phyloP scores from a whole-genome alignment of 2,797 vertebrate species.

The Labroides dimidiatus region DNA sequence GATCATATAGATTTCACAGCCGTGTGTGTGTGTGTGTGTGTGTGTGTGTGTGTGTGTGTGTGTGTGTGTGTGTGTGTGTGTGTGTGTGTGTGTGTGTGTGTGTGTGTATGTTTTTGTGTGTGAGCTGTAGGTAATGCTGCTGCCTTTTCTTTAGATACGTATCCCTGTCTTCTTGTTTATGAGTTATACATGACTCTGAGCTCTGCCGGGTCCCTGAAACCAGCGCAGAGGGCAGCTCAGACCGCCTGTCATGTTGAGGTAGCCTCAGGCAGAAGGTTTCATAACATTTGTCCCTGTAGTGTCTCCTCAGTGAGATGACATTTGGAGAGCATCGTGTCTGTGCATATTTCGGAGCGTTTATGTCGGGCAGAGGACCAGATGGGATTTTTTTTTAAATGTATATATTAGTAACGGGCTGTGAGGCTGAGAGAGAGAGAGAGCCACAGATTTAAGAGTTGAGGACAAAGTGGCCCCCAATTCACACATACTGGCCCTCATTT shows the following conservation, averaged over 20 bases:
- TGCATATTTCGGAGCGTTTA: slow-evolving; percentile 7
- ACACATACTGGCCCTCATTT: too few relatives aligned
- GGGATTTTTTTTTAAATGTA: not conserved
- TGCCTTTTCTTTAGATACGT: too few relatives aligned
- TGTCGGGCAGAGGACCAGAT: not conserved
- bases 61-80: too few relatives aligned
- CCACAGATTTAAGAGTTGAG: too few relatives aligned
- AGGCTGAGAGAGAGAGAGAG: too few relatives aligned
- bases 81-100: too few relatives aligned
- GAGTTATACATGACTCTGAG: not conserved
- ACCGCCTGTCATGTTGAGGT: slow-evolving; percentile 12
- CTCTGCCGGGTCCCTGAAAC: slow-evolving; percentile 3
- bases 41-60: too few relatives aligned
- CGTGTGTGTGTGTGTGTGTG: too few relatives aligned
- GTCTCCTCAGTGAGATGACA: slow-evolving; percentile 11
- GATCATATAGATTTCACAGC: too few relatives aligned
- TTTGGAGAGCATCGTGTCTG: not conserved
- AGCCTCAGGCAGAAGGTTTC: slow-evolving; percentile 26
- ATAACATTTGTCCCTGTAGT: slow-evolving; percentile 25
- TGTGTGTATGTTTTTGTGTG: too few relatives aligned
- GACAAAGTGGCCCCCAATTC: too few relatives aligned
- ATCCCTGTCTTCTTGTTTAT: not conserved
- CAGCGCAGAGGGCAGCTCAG: slow-evolving; percentile 20
- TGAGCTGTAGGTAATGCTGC: too few relatives aligned
- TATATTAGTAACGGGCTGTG: not conserved